Base-by-base conservation (phyloP, 1,140 invertebrate genomes). In the Cataglyphis hispanica region DNA sequence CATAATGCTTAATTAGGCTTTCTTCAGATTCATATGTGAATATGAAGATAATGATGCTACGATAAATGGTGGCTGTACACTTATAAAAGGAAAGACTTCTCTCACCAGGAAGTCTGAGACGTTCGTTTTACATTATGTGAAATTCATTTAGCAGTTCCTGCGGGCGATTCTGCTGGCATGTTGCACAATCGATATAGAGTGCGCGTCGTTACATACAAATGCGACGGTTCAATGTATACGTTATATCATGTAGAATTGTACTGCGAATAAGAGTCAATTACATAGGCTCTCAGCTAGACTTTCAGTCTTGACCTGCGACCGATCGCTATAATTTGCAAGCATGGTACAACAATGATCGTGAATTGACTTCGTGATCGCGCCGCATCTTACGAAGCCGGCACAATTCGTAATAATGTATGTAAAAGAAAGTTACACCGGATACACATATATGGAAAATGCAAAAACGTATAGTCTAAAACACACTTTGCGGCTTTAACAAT, bases 131-230 rank as follows among this genome's bases (percentile, higher is more conserved):
- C 16, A 7, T 37, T 31, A 74, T 72, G 74, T 58, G 13, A 77
- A 46, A 40, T 64, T 22, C 56, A 25, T 78, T 63, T 63, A 70
- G 40, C 25, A 63, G 16, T 70, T 90, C 56, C 89, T 91, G 90
- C 90, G 90, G 90, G 90, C 64, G 56, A 91, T 77, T 87, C 89
- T 91, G 89, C 90, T 91, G 89, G 89, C 72, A 67, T 19, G 56
- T 91, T 91, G 63, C 64, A 74, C 81, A 91, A 91, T 72, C 63
- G 19, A 75, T 70, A 22, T 10, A 58, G 43, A 58, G 43, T 64
- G 1, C 31, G 11, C 46, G 22, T 22, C 22, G 64, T 87, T 58
- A 27, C 70, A 31, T 77, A 81, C 53, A 37, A 70, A 40, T 16
- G 37, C 7, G 25, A 27, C 27, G 6, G 37, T 72, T 63, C 50